A percentile compares a stretch with the other conserved stretches of the same genome.
Conservation (phyloP, 2,113 vertebrate species). For the Gymnocephalus cernua region DNA sequence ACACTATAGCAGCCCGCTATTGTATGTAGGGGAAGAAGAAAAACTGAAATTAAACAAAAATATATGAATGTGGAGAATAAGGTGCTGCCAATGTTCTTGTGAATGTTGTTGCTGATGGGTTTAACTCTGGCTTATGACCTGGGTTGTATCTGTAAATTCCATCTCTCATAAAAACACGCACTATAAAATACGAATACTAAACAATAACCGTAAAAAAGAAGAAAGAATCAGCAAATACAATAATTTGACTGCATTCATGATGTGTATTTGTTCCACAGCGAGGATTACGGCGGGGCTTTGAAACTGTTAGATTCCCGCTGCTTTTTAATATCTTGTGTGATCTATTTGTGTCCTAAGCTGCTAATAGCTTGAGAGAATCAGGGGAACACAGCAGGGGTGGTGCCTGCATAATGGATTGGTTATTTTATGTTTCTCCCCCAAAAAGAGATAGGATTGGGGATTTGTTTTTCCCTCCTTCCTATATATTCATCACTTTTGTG, state of each 20-base stretch:
- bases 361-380: conserved; percentile 78
- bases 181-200: conserved; percentile 51
- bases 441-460: conserved; percentile 50
- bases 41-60: conserved; percentile 18
- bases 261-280: conserved; percentile 63
- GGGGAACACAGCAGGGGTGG: conserved; percentile 68
- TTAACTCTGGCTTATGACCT: conserved; percentile 20
- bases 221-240: conserved; percentile 37
- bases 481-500: conserved; percentile 39
- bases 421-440: conserved; percentile 70
- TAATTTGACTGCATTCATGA: conserved; percentile 61
- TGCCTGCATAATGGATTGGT: conserved; percentile 75
- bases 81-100: not conserved
- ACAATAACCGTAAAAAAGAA: conserved; percentile 55
- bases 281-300: conserved; percentile 68
- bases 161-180: conserved; percentile 14
- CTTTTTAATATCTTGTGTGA: conserved; percentile 81
- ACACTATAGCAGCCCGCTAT: conserved; percentile 8
- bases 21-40: not conserved
- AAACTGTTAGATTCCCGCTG: conserved; percentile 76
- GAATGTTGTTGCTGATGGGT: conserved; percentile 21
- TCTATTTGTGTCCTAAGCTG: conserved; percentile 81
- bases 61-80: conserved; percentile 11
- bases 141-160: conserved; percentile 34
- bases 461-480: conserved; percentile 45